These are phyloP conservation scores for Tipula vernalis DNA, from an alignment of 2,888 invertebrate genomes.

Conservation along the genomic window DNA sequence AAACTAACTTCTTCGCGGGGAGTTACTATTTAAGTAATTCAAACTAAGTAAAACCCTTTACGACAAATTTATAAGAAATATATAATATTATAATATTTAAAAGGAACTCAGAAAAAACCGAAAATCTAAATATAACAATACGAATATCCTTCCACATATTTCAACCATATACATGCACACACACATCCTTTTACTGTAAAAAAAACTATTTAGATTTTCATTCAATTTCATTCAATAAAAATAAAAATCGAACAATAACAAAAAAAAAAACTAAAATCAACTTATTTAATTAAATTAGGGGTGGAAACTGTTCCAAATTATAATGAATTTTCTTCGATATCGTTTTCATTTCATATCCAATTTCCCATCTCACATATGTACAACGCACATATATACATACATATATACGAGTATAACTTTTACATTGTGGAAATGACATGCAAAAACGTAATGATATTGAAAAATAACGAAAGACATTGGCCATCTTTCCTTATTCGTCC, in stretches of 20 bases:
- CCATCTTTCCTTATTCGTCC: not conserved
- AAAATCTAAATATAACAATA: too few species aligned
- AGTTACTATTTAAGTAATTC: too few species aligned
- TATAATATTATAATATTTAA: too few species aligned
- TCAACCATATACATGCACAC: not conserved
- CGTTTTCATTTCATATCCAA: not conserved
- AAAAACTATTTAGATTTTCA: not conserved
- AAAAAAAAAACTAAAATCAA: not conserved
- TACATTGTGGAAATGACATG: not conserved
- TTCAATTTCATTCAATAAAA: not conserved
- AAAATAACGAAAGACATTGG: not conserved
- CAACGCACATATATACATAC: not conserved
- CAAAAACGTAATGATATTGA: not conserved
- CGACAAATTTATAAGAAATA: too few species aligned
- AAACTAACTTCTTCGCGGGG: too few species aligned
- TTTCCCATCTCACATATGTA: not conserved
- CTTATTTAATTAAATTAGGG: constrained; percentile 4
- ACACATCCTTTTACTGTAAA: not conserved
- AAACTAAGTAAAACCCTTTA: too few species aligned
- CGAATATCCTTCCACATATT: too few species aligned
- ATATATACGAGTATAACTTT: not conserved
- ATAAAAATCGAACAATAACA: not conserved
- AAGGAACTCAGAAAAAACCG: too few species aligned
- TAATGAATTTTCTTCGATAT: not conserved
- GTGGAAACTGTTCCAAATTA: not conserved